Conservation (phyloP, 2,888 invertebrate species). For the Lasioglossum calceatum region DNA sequence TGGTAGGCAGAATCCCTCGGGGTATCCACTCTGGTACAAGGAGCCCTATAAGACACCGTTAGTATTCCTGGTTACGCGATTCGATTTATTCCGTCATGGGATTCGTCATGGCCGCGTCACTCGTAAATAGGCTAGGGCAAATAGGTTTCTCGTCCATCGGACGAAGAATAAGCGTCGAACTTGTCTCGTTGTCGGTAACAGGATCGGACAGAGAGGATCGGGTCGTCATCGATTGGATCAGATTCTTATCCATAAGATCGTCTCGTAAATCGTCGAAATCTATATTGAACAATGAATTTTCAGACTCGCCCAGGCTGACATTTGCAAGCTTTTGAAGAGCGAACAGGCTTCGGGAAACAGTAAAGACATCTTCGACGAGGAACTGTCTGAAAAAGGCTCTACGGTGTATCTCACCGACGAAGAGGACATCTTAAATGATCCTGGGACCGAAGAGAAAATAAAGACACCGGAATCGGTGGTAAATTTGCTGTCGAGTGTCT, state of each 20-base stretch:
- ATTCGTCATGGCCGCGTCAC: conserved; percentile 16
- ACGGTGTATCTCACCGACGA: conserved; percentile 24
- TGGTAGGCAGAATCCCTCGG: conserved; percentile 57
- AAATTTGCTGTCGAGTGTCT: neutral
- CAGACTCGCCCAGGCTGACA: conserved; percentile 39
- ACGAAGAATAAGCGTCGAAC: conserved; percentile 24
- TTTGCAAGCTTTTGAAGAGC: conserved; percentile 39
- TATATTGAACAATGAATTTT: conserved; percentile 26
- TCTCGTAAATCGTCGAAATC: neutral
- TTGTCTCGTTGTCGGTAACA: neutral
- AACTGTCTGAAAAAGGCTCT: neutral
- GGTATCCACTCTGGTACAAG: conserved; percentile 77
- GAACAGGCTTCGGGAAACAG: neutral
- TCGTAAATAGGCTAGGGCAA: conserved; percentile 47
- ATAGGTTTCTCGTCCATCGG: conserved; percentile 22
- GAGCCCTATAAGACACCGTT: conserved; percentile 73
- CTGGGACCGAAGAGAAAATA: neutral
- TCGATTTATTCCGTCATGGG: conserved; percentile 25
- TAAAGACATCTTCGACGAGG: conserved; percentile 41
- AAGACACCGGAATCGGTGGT: neutral
- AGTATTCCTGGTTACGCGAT: conserved; percentile 59
- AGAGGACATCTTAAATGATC: neutral
- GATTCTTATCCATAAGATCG: neutral
- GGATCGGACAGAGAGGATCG: conserved; percentile 3
- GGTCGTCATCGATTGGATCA: neutral